Conservation (phyloP, 1,140 invertebrate genomes). For the Scaptomyza hsui region DNA sequence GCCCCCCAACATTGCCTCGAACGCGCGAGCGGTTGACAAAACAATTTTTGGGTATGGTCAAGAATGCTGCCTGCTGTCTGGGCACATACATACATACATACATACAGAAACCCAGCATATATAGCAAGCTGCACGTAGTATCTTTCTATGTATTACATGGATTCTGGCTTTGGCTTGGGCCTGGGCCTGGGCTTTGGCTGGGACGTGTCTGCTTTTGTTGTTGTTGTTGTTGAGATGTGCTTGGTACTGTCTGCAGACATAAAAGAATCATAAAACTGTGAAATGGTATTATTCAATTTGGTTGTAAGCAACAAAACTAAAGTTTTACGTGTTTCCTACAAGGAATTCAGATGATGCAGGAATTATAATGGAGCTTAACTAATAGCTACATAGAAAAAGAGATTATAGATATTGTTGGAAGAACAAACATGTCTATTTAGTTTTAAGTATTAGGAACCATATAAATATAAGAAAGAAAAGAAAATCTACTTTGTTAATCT, state of each 20-base stretch:
- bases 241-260: constrained; percentile 42
- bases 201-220: neutral
- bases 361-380: neutral
- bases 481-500: too few species aligned
- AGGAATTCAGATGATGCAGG: neutral
- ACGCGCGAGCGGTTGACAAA: constrained; percentile 40
- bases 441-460: too few species aligned
- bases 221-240: constrained; percentile 1
- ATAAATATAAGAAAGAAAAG: too few species aligned
- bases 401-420: neutral
- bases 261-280: constrained; percentile 78
- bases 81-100: neutral
- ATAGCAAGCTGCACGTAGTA: constrained; percentile 38
- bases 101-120: neutral
- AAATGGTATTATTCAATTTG: constrained; percentile 78
- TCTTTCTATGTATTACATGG: constrained; percentile 57
- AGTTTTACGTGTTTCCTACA: constrained; percentile 4
- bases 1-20: constrained; percentile 4
- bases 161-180: constrained; percentile 41
- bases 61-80: constrained; percentile 64
- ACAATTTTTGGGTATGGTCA: constrained; percentile 77
- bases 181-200: constrained; percentile 11
- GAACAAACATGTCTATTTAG: too few species aligned
- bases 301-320: constrained; percentile 43
- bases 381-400: neutral